Evolutionary conservation across 2,113 vertebrate genomes (phyloP).

Genomic region (Leuciscus idus): DNA sequence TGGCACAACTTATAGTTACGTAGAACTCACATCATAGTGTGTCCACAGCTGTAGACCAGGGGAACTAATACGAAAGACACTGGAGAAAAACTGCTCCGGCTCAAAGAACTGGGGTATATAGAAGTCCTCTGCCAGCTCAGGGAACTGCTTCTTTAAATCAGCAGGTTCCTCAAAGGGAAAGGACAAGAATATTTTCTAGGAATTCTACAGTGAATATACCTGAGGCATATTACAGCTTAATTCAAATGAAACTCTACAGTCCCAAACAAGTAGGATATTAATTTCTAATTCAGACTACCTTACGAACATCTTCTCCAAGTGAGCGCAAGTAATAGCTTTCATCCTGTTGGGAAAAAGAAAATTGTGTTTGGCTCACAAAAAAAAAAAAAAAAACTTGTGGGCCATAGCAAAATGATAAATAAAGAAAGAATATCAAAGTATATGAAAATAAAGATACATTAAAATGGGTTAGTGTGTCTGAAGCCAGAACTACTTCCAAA

Average conservation of each 20-base stretch:
- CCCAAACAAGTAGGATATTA: neutral
- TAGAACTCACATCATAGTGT: conserved; percentile 89
- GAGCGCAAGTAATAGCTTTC: conserved; percentile 96
- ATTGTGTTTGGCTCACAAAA: too few species aligned
- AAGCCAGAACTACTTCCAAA: too few species aligned
- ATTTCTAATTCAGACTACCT: conserved; percentile 72
- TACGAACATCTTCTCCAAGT: conserved; percentile 89
- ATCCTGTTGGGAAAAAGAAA: conserved; percentile 73
- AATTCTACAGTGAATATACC: neutral
- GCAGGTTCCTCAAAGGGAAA: conserved; percentile 85
- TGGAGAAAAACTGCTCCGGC: conserved; percentile 91
- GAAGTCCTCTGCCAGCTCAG: conserved; percentile 86
- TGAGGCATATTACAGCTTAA: neutral
- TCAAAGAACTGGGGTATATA: conserved; percentile 87
- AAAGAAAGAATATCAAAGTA: too few species aligned
- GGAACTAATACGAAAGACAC: conserved; percentile 96
- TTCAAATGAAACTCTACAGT: neutral
- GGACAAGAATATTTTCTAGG: neutral
- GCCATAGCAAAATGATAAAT: too few species aligned
- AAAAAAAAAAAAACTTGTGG: too few species aligned
- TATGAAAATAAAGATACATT: too few species aligned
- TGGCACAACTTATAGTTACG: neutral
- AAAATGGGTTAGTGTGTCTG: too few species aligned
- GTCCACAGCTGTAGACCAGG: conserved; percentile 94
- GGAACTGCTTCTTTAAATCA: conserved; percentile 92